Percentiles rank a stretch among this genome's conserved stretches.
phyloP scores from a whole-genome alignment of 2,797 vertebrate species.

The Lepilemur septentrionalis region DNA sequence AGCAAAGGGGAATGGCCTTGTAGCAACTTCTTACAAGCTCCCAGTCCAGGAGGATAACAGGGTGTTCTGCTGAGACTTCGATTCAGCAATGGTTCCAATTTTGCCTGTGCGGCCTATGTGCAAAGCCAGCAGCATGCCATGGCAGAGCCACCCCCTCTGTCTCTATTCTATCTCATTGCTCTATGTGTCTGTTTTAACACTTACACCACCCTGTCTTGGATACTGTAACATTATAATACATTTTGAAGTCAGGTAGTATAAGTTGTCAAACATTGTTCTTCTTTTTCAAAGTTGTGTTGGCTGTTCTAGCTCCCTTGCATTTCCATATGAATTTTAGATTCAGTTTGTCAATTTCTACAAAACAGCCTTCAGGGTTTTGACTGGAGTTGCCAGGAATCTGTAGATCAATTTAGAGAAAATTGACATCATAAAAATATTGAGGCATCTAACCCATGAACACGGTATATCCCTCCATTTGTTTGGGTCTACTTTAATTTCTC shows the following conservation, averaged over 20 bases:
- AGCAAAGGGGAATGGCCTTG: rapidly evolving
- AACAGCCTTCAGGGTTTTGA: neutral
- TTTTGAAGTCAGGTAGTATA: neutral
- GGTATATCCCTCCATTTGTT: neutral
- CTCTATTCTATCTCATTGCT: neutral
- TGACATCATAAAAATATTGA: neutral
- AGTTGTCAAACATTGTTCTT: neutral
- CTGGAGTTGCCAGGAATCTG: neutral
- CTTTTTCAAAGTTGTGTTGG: neutral
- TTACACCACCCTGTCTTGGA: neutral
- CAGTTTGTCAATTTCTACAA: neutral
- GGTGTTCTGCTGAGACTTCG: neutral
- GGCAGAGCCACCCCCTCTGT: rapidly evolving
- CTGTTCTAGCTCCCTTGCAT: neutral
- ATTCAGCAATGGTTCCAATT: neutral
- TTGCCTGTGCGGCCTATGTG: rapidly evolving
- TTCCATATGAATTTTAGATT: neutral
- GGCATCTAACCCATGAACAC: neutral
- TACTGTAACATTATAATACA: neutral
- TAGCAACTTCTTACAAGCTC: neutral
- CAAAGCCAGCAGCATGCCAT: rapidly evolving
- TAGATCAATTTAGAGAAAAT: neutral
- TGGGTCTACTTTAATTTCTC: neutral
- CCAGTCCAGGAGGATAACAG: neutral
- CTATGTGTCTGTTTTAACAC: neutral